Percentiles rank a stretch among this genome's conserved stretches.
Evolutionary conservation across 1,140 invertebrate genomes (phyloP).

Genomic region (Meloidogyne exigua): DNA sequence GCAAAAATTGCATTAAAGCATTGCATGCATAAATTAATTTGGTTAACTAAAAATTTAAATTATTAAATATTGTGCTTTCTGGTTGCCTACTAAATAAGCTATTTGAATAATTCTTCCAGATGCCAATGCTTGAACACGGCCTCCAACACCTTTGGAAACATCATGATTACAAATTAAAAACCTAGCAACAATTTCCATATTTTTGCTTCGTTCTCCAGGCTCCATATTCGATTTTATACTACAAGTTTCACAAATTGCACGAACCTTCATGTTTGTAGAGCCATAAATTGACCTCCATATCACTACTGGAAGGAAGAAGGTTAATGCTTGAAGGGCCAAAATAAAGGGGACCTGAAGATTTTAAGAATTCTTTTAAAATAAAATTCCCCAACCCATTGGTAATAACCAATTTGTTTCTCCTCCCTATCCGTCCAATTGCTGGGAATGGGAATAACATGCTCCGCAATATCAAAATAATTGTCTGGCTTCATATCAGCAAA

Average conservation of each 20-base stretch:
- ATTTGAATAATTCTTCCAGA: conserved; percentile 40
- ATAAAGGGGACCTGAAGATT: conserved; percentile 65
- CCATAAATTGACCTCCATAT: conserved; percentile 65
- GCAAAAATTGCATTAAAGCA: conserved; percentile 57
- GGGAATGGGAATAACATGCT: conserved; percentile 55
- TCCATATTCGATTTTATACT: conserved; percentile 60
- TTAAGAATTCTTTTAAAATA: not conserved
- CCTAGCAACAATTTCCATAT: conserved; percentile 48
- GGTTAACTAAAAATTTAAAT: conserved; percentile 41
- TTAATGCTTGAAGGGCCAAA: conserved; percentile 67
- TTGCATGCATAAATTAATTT: conserved; percentile 56
- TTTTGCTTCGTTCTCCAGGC: conserved; percentile 48
- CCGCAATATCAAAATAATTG: conserved; percentile 59
- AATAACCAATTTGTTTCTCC: conserved; percentile 57
- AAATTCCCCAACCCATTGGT: not conserved
- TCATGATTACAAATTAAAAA: conserved; percentile 56
- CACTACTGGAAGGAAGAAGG: conserved; percentile 67
- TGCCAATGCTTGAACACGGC: conserved; percentile 30
- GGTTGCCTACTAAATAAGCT: conserved; percentile 40
- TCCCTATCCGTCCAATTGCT: conserved; percentile 57
- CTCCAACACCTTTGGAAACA: conserved; percentile 36
- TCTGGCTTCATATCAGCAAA: conserved; percentile 57
- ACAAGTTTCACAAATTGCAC: conserved; percentile 61
- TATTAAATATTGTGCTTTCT: conserved; percentile 1
- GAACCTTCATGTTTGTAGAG: conserved; percentile 54